These are phyloP conservation scores for Anseranas semipalmata DNA, from an alignment of 2,113 vertebrate species.

Conservation along the genomic window DNA sequence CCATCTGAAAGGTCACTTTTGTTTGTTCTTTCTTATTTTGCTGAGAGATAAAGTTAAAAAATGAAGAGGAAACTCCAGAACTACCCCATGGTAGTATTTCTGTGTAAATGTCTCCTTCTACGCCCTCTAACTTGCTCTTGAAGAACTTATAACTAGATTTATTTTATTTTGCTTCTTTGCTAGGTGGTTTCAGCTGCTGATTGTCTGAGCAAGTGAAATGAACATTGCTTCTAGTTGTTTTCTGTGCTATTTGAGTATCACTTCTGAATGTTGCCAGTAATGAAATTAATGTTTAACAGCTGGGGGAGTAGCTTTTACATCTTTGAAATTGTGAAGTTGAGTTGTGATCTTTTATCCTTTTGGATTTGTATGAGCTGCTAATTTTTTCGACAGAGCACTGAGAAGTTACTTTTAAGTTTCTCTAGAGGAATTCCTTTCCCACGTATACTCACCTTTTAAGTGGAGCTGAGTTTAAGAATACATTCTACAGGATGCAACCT, in stretches of 20 bases:
- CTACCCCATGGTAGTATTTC: background rate
- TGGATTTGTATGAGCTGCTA: background rate
- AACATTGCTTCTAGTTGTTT: background rate
- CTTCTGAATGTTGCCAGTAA: background rate
- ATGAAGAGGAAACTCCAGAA: background rate
- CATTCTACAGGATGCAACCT: background rate
- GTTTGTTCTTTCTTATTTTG: background rate
- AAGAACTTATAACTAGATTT: background rate
- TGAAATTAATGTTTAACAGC: background rate
- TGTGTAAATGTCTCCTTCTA: background rate
- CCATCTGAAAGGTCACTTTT: slow-evolving; percentile 16
- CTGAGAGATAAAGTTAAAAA: background rate
- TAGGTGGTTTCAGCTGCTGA: background rate
- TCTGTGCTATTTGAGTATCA: background rate
- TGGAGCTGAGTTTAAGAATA: background rate
- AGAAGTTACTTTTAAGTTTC: background rate
- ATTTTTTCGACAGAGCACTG: background rate
- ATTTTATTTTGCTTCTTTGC: background rate
- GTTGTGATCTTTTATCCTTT: background rate
- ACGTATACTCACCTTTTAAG: background rate
- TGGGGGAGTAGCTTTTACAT: background rate
- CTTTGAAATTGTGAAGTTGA: background rate
- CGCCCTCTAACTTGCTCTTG: background rate
- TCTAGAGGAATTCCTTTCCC: background rate
- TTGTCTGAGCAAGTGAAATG: background rate